Evolutionary conservation across 2,888 invertebrate species (phyloP), one percentile per base, ranked within the genome.

Genomic region (Tupiocoris notatus): DNA sequence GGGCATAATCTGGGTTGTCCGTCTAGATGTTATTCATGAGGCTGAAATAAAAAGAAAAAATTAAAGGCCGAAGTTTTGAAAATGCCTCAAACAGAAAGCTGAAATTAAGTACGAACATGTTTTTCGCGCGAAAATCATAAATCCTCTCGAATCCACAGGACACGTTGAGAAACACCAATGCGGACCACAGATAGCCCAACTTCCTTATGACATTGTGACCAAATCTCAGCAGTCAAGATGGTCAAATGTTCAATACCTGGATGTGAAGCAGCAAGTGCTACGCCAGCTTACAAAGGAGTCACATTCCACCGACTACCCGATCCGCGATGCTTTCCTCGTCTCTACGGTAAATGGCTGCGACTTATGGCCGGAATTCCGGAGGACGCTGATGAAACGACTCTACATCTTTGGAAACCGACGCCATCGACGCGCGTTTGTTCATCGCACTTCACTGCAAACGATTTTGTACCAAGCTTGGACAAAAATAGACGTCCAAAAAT

Each of bases 221-320:
- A n/a, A 39, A 39, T 12, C 12, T 12, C 39, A 39, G 39, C 39
- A 39, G 39, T 12, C 6, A 12, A 39, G 12, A 39, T 39, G 39
- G 39, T 39, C 6, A 7, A 3, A 12, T 39, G 39, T 39, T 39
- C 39, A 39, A 12, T 39, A 39, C 39, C 12, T 12, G 39, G 39
- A 39, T 39, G 39, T 12, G 39, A 39, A 3, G 39, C 39, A 39
- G 3, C 39, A 39, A 39, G 39, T 39, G 3, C 39, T 3, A 39
- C 39, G 39, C 39, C 39, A 12, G 39, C 39, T 3, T 39, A 39
- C 39, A 39, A 39, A n/a, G 59, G 20, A 3, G 59, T 73, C 62
- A 73, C 73, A 2, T 73, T 25, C 63, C 73, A 73, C 62, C 25
- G 73, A 2, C 54, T 73, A 0, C 73, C 73, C 1, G 73, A 73